These are phyloP conservation scores for Tenthredo amoena DNA, from an alignment of 2,888 invertebrate species.

Conservation along the genomic window DNA sequence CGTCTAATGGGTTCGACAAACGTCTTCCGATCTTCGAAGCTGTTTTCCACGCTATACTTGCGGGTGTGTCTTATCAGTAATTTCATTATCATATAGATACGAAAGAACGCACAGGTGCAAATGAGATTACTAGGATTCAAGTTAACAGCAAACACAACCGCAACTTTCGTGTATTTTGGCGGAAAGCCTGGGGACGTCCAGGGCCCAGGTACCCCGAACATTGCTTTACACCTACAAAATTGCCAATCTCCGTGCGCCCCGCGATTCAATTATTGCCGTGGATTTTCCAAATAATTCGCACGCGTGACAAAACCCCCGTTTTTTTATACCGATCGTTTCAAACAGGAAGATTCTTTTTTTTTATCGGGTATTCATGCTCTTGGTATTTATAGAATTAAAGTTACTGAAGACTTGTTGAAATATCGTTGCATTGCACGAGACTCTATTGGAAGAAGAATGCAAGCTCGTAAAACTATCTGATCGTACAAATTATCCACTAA, in stretches of 20 bases:
- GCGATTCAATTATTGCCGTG: background rate
- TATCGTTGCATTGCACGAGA: background rate
- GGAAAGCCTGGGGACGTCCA: background rate
- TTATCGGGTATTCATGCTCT: background rate
- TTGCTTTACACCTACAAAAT: slow-evolving; percentile 26
- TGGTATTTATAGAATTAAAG: background rate
- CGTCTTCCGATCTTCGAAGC: slow-evolving; percentile 34
- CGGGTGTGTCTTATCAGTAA: slow-evolving; percentile 26
- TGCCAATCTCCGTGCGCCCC: slow-evolving; percentile 8
- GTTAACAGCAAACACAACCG: slow-evolving; percentile 31
- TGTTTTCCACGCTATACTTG: slow-evolving; percentile 17
- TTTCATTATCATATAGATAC: slow-evolving; percentile 44
- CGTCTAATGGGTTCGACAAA: slow-evolving; percentile 56
- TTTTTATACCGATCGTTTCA: background rate
- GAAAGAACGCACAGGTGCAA: slow-evolving; percentile 43
- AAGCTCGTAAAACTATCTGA: background rate
- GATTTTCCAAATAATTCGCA: background rate
- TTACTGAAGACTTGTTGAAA: background rate
- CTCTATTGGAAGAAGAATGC: background rate
- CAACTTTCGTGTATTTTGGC: slow-evolving; percentile 28
- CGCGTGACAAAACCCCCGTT: background rate
- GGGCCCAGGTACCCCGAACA: background rate
- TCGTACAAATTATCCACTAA: background rate
- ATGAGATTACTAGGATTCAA: slow-evolving; percentile 29
- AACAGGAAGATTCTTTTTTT: background rate